Conservation (phyloP, 2,797 vertebrate genomes). For the Muraenolepis orangiensis region DNA sequence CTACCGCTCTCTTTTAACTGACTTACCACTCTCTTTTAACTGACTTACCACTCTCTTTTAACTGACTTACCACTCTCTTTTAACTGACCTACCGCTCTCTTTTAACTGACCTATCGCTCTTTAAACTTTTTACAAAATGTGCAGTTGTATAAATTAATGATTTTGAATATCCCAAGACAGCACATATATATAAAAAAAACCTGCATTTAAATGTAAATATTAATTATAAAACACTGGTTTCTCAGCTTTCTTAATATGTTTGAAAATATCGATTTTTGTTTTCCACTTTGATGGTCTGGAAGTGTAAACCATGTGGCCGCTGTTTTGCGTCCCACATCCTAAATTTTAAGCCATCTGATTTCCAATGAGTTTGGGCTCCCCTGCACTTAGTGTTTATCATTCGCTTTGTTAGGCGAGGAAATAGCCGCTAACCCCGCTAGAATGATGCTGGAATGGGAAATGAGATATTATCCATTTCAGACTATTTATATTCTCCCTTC, state of each 20-base stretch:
- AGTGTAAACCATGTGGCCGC: conserved; percentile 43
- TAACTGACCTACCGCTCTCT: too few relatives aligned
- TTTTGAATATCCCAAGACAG: neutral
- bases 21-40: too few relatives aligned
- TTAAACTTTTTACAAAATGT: neutral
- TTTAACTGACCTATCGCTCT: neutral
- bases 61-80: too few relatives aligned
- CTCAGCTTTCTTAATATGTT: neutral
- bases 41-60: too few relatives aligned
- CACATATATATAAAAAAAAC: neutral
- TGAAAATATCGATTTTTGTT: neutral
- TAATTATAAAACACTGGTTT: neutral
- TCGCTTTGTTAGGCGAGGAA: conserved; percentile 47
- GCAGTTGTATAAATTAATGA: neutral
- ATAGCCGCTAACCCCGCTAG: conserved; percentile 13
- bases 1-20: too few relatives aligned
- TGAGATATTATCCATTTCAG: neutral
- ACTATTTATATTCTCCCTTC: neutral
- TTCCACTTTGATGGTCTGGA: conserved; percentile 33
- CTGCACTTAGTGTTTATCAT: conserved; percentile 42
- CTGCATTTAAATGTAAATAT: neutral
- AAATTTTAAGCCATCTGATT: conserved; percentile 48
- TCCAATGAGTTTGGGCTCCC: conserved; percentile 42
- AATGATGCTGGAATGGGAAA: neutral
- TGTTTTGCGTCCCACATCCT: conserved; percentile 51